These are phyloP conservation scores for Archips xylosteana DNA, from an alignment of 2,888 invertebrate species.

Conservation along the genomic window DNA sequence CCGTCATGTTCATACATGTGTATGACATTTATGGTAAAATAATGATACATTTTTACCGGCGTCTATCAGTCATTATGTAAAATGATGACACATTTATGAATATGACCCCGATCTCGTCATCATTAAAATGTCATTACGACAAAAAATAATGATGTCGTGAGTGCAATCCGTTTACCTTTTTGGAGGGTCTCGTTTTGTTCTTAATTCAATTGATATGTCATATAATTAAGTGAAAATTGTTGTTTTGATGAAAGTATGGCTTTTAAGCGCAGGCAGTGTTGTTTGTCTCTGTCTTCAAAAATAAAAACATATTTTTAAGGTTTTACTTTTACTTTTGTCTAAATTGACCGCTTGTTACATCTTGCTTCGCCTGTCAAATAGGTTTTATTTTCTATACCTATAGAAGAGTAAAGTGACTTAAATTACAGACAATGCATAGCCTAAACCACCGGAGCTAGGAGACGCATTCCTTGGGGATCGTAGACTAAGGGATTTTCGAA, in stretches of 20 bases:
- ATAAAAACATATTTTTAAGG: no score
- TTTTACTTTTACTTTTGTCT: no score
- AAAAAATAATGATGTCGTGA: constrained; percentile 34
- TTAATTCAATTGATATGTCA: neutral
- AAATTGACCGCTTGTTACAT: no score
- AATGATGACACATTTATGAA: constrained; percentile 37
- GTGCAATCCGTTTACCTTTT: constrained; percentile 43
- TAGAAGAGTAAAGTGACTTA: no score
- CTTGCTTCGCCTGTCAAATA: no score
- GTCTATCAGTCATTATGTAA: neutral
- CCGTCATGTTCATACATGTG: constrained; percentile 37
- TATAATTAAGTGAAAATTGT: neutral
- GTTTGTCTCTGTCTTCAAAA: neutral
- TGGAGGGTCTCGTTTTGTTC: constrained; percentile 45
- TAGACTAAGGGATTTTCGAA: no score
- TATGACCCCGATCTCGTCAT: constrained; percentile 29
- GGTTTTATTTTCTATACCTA: no score
- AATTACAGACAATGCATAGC: no score
- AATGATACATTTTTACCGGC: neutral
- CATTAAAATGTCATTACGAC: constrained; percentile 29
- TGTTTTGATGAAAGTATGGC: neutral
- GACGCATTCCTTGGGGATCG: no score
- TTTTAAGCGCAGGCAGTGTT: neutral
- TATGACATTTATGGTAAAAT: constrained; percentile 21
- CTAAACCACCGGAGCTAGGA: no score